Percentiles rank a stretch among this genome's conserved stretches.
Evolutionary conservation across 2,888 invertebrate genomes (phyloP).

Genomic region (Morpho helenor): DNA sequence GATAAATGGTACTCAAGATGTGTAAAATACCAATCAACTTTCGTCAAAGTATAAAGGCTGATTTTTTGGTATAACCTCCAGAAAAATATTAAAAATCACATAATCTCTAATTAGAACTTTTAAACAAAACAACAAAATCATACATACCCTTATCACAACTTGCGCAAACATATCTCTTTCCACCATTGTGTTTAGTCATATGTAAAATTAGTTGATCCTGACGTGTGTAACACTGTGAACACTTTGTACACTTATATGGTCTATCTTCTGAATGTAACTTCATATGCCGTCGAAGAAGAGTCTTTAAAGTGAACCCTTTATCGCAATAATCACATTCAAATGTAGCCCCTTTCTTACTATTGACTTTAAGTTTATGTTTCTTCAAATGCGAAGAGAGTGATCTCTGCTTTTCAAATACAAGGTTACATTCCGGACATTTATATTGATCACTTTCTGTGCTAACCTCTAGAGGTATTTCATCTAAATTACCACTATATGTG

Average conservation of each 20-base stretch:
- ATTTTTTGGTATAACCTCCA: too few species aligned
- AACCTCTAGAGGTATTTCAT: conserved; percentile 18
- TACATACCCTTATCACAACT: conserved; percentile 78
- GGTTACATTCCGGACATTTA: conserved; percentile 74
- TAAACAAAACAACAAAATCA: neutral
- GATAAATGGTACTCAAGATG: too few species aligned
- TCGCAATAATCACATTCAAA: conserved; percentile 68
- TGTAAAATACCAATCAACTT: too few species aligned
- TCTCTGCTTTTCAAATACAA: conserved; percentile 69
- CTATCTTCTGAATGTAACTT: conserved; percentile 75
- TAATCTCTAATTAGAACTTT: too few species aligned
- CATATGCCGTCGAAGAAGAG: conserved; percentile 65
- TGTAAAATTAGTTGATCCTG: conserved; percentile 79
- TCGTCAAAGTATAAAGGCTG: too few species aligned
- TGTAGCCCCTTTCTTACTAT: conserved; percentile 37
- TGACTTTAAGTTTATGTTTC: conserved; percentile 50
- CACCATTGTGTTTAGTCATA: conserved; percentile 76
- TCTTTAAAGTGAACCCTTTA: conserved; percentile 59
- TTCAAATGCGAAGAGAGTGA: conserved; percentile 64
- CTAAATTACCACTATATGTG: conserved; percentile 1
- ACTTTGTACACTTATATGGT: conserved; percentile 74
- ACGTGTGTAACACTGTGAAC: conserved; percentile 78
- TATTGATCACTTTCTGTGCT: conserved; percentile 39
- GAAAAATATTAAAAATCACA: too few species aligned
- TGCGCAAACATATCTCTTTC: conserved; percentile 78